phyloP scores from a whole-genome alignment of 2,888 invertebrate genomes.

The Eurytoma adleriae region DNA sequence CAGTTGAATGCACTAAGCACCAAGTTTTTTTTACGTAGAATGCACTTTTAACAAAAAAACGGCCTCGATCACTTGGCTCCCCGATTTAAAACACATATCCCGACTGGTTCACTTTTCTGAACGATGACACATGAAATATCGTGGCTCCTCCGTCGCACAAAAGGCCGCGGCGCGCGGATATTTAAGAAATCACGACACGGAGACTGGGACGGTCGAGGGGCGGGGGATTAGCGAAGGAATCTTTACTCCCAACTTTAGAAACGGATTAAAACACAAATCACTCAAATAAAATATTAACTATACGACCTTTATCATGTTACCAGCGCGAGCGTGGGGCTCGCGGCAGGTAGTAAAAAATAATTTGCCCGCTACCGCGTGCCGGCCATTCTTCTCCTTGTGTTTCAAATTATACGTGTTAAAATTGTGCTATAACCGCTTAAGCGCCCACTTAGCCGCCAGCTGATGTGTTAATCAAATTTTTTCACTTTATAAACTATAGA shows the following conservation, averaged over 20 bases:
- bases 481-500: background rate
- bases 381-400: background rate
- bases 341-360: constrained; percentile 26
- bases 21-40: too few species aligned
- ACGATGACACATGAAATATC: constrained; percentile 50
- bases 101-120: constrained; percentile 41
- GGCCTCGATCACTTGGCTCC: background rate
- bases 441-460: constrained; percentile 19
- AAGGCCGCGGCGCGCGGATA: constrained; percentile 40
- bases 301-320: constrained; percentile 55
- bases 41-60: background rate
- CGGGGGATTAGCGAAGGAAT: constrained; percentile 47
- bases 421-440: constrained; percentile 14
- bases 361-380: constrained; percentile 43
- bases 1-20: too few species aligned
- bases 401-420: constrained; percentile 30
- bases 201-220: constrained; percentile 31
- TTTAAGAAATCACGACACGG: constrained; percentile 51
- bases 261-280: constrained; percentile 58
- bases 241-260: constrained; percentile 38
- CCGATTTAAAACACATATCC: constrained; percentile 30
- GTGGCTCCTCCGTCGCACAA: constrained; percentile 25
- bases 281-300: constrained; percentile 57
- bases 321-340: constrained; percentile 15
- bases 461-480: constrained; percentile 50